These are phyloP conservation scores for Dendrolimus pini DNA, from an alignment of 2,888 invertebrate species.

Conservation along the genomic window DNA sequence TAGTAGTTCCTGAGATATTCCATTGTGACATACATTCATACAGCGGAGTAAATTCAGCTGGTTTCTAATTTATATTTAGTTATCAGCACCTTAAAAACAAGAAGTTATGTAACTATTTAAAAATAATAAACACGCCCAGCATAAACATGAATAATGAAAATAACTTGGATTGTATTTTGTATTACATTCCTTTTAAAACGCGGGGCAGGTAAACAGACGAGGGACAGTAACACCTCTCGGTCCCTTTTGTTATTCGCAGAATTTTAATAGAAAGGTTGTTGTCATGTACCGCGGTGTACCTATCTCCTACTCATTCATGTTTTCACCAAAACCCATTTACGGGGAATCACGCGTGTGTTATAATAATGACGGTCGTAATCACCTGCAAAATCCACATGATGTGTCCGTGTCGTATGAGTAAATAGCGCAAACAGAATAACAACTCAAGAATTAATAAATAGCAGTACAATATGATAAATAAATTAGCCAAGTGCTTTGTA, in stretches of 20 bases:
- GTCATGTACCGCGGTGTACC: slow-evolving; percentile 19
- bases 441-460: no score
- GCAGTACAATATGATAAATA: no score
- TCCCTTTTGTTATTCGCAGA: slow-evolving; percentile 65
- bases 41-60: no score
- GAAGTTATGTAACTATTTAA: not conserved
- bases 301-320: slow-evolving; percentile 10
- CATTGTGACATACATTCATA: no score
- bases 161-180: slow-evolving; percentile 67
- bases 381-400: slow-evolving; percentile 17
- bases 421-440: no score
- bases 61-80: no score
- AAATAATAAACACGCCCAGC: not conserved
- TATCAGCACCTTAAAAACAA: no score
- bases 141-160: slow-evolving; percentile 62
- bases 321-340: slow-evolving; percentile 24
- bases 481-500: no score
- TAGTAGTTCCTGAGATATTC: no score
- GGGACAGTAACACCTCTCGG: slow-evolving; percentile 48
- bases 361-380: slow-evolving; percentile 25
- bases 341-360: slow-evolving; percentile 20
- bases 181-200: slow-evolving; percentile 49
- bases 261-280: slow-evolving; percentile 65
- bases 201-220: slow-evolving; percentile 56
- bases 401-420: not conserved